Evolutionary conservation across 1,140 invertebrate genomes (phyloP), one percentile per base, ranked within the genome.

Genomic region (Cotesia vestalis): DNA sequence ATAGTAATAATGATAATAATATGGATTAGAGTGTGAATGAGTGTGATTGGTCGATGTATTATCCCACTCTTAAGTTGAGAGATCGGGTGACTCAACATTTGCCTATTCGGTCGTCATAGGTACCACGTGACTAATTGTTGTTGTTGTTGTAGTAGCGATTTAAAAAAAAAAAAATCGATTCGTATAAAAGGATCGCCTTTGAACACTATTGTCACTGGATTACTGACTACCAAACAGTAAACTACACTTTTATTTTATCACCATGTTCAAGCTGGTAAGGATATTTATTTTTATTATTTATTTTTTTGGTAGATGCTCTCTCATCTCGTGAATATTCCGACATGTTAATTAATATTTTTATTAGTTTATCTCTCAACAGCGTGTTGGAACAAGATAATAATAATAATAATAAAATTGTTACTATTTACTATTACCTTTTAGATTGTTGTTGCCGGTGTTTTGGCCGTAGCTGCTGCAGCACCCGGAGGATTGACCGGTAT

Each of bases 231-330:
- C 83, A 71, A 81, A 75, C 80, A 85, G 83, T 83, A 83, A 81
- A 80, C 83, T 76, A 78, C 79, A 72, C 27, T 78, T 80, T 66
- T 76, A 72, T 74, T 66, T 62, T 17, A 77, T 81, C 84, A 86
- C 79, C 79, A 87, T 87, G 85, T 87, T 86, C 85, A 87, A 87
- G 84, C 76, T 87, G 85, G 85, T 87, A 84, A 86, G 85, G 74
- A 14, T 9, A 14, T 40, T 71, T 34, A 35, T 51, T 36, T 63
- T 60, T 67, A 36, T 66, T 57, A 27, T 67, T 68, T 4, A 53
- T 4, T 20, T 46, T 17, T 17, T 17, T 17, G 17, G 17, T 62
- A 5, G 4, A 9, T 35, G 0, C 35, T 4, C 46, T 60, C 27
- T 60, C 34, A 20, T 34, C 27, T 20, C 27, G n/a, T 4, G 5